Percentiles rank a stretch among this genome's conserved stretches.
Evolutionary conservation across 1,140 invertebrate genomes (phyloP).

Genomic region (honey bee (Apis mellifera)): DNA sequence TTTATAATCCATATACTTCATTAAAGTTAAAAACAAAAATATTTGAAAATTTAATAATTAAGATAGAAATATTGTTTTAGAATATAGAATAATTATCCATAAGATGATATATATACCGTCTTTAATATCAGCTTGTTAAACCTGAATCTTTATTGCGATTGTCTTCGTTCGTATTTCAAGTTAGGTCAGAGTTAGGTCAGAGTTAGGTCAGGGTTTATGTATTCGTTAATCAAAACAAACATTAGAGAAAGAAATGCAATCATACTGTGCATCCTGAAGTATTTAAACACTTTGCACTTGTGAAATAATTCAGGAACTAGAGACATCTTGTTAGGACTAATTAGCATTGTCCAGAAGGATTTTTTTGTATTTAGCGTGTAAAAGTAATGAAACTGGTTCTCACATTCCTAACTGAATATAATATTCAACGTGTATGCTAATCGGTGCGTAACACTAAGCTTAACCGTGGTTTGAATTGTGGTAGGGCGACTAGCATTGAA

Average conservation of each 20-base stretch:
- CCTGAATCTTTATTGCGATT: background rate
- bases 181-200: background rate
- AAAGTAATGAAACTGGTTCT: slow-evolving; percentile 17
- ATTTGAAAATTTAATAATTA: no score
- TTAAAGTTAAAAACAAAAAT: no score
- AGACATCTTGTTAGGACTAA: slow-evolving; percentile 18
- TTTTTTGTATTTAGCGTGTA: slow-evolving; percentile 29
- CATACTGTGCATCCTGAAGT: background rate
- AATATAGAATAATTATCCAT: background rate
- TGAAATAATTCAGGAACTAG: slow-evolving; percentile 1
- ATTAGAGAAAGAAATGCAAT: slow-evolving; percentile 17
- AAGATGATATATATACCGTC: background rate
- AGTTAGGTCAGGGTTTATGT: slow-evolving; percentile 29
- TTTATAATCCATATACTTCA: no score
- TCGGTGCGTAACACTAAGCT: slow-evolving; percentile 24
- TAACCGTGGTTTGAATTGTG: slow-evolving; percentile 22
- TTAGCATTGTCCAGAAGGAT: slow-evolving; percentile 28
- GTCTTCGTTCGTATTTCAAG: slow-evolving; percentile 7
- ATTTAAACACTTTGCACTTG: slow-evolving; percentile 21
- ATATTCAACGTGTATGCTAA: slow-evolving; percentile 45
- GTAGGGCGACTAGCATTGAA: background rate
- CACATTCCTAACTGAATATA: background rate
- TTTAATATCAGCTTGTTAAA: slow-evolving; percentile 2
- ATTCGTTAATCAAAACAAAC: slow-evolving; percentile 32
- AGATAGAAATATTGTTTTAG: no score